phyloP scores from a whole-genome alignment of 2,797 vertebrate species.

The Alcedo quadribrachys region DNA sequence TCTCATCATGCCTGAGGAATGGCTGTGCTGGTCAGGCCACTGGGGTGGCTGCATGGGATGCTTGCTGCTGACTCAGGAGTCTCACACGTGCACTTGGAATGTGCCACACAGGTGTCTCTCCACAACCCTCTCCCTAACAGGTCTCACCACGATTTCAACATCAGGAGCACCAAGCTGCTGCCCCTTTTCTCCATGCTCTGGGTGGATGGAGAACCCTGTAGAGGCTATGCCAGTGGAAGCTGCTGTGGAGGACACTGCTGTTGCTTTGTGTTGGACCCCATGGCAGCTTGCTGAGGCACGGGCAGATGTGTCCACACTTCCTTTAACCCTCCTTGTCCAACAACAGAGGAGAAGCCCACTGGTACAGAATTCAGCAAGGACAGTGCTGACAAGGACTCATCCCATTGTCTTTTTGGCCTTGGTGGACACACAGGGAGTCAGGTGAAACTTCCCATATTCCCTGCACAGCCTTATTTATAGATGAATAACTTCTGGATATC shows the following conservation, averaged over 20 bases:
- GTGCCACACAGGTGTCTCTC: background rate
- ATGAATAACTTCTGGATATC: background rate
- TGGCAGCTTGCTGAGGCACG: background rate
- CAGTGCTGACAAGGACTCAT: background rate
- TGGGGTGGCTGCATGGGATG: background rate
- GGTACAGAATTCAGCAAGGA: background rate
- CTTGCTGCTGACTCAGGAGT: background rate
- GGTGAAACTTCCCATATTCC: background rate
- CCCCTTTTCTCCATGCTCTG: background rate
- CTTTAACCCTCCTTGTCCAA: background rate
- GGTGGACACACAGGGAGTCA: background rate
- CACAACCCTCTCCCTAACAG: background rate
- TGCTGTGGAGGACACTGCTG: background rate
- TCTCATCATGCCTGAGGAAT: fast-evolving
- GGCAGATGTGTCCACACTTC: background rate
- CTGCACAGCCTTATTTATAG: background rate
- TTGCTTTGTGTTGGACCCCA: background rate
- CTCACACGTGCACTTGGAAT: background rate
- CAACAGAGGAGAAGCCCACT: background rate
- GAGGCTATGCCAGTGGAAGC: background rate
- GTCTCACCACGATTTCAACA: background rate
- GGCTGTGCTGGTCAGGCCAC: background rate
- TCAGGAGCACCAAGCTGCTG: background rate
- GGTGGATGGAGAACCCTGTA: background rate
- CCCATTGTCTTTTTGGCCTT: fast-evolving